Conservation (phyloP, 2,888 invertebrate genomes). For the Torymus texanus region DNA sequence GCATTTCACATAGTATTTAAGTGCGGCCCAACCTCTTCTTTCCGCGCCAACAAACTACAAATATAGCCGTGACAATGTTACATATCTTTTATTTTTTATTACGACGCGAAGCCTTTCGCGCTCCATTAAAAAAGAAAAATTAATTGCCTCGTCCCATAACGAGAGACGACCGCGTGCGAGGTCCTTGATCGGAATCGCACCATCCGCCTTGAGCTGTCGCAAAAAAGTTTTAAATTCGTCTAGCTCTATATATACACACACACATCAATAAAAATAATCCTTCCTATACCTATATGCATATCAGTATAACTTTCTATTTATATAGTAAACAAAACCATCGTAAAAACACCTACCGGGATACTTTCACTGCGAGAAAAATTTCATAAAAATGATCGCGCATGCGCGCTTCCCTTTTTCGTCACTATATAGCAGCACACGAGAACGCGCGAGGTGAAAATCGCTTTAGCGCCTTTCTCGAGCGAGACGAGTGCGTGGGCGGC, state of each 20-base stretch:
- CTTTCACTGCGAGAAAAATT: neutral
- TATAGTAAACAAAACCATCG: too few relatives aligned
- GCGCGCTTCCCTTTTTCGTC: neutral
- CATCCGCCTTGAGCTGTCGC: constrained; percentile 3
- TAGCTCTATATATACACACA: neutral
- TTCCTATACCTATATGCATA: neutral
- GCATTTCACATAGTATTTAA: too few relatives aligned
- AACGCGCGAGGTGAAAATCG: neutral
- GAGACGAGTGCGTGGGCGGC: too few relatives aligned
- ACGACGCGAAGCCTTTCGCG: too few relatives aligned
- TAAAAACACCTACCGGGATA: too few relatives aligned
- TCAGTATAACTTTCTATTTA: neutral
- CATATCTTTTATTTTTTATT: too few relatives aligned
- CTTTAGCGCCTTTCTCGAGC: too few relatives aligned
- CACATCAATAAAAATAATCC: constrained; percentile 6
- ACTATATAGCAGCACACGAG: neutral
- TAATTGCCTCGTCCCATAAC: constrained; percentile 10
- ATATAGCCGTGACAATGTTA: too few relatives aligned
- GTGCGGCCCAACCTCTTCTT: too few relatives aligned
- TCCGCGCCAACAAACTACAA: too few relatives aligned
- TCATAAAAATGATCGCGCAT: neutral
- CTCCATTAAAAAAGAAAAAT: neutral
- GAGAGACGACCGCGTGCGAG: neutral
- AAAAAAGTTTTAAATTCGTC: constrained; percentile 36
- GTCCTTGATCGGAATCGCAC: constrained; percentile 43